Conservation (phyloP, 2,797 vertebrate species). For the Ptychobarbus kaznakovi region DNA sequence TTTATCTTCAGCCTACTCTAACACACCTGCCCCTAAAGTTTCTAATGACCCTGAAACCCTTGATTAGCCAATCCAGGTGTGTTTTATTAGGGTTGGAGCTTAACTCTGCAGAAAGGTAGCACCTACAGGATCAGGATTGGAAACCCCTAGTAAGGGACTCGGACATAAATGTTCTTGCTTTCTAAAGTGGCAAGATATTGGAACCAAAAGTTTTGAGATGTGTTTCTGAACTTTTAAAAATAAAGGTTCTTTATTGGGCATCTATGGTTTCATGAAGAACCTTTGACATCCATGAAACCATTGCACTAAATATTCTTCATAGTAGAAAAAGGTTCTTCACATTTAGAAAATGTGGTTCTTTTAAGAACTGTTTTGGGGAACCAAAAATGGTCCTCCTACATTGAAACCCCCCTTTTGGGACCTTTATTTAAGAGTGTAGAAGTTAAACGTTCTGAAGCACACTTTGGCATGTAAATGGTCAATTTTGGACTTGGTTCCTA, state of each 20-base stretch:
- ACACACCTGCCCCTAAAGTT: not conserved
- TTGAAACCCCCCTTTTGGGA: not conserved
- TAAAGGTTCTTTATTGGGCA: not conserved
- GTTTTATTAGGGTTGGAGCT: not conserved
- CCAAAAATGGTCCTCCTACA: not conserved
- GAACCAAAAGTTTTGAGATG: not conserved
- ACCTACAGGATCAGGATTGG: not conserved
- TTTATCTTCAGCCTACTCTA: not conserved
- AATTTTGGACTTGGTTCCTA: not conserved
- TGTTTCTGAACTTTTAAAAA: not conserved
- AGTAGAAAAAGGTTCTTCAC: not conserved
- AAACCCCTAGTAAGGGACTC: not conserved
- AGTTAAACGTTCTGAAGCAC: not conserved
- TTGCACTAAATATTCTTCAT: not conserved
- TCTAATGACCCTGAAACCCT: not conserved
- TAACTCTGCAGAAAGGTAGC: not conserved
- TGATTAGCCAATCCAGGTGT: not conserved
- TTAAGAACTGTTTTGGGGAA: not conserved
- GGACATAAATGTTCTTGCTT: not conserved
- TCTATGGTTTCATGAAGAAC: not conserved
- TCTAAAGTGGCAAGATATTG: not conserved
- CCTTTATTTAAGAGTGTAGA: not conserved
- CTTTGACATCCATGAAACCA: not conserved
- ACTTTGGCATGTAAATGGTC: not conserved
- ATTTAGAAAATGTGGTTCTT: not conserved